Conservation (phyloP, 2,113 vertebrate species). For the Bubalus kerabau region DNA sequence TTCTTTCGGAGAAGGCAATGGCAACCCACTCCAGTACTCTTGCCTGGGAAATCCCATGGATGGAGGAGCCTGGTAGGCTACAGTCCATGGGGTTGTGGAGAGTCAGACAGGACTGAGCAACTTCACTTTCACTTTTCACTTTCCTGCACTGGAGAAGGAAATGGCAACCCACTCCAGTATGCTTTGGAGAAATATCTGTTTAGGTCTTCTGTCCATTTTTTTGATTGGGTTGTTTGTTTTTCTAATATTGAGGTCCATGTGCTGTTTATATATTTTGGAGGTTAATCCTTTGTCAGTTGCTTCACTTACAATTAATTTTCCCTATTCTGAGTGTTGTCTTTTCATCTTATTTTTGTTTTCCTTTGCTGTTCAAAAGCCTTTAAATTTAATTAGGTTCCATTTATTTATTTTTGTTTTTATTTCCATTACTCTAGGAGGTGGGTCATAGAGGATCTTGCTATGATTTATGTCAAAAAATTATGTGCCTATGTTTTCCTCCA, state of each 20-base stretch:
- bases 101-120: too few species aligned
- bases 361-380: neutral
- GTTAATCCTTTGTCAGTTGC: neutral
- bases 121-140: too few species aligned
- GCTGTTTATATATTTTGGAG: neutral
- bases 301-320: neutral
- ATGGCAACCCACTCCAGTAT: too few species aligned
- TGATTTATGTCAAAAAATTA: neutral
- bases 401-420: neutral
- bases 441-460: neutral
- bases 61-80: too few species aligned
- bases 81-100: too few species aligned
- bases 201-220: neutral
- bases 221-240: neutral
- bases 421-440: neutral
- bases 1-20: neutral
- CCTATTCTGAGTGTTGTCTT: neutral
- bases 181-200: neutral
- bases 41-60: too few species aligned
- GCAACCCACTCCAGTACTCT: too few species aligned
- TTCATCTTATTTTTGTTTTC: neutral
- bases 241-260: neutral
- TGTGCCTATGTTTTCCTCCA: neutral
- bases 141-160: too few species aligned
- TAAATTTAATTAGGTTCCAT: neutral